phyloP scores from a whole-genome alignment of 2,113 vertebrate species.

The Dasyurus viverrinus region DNA sequence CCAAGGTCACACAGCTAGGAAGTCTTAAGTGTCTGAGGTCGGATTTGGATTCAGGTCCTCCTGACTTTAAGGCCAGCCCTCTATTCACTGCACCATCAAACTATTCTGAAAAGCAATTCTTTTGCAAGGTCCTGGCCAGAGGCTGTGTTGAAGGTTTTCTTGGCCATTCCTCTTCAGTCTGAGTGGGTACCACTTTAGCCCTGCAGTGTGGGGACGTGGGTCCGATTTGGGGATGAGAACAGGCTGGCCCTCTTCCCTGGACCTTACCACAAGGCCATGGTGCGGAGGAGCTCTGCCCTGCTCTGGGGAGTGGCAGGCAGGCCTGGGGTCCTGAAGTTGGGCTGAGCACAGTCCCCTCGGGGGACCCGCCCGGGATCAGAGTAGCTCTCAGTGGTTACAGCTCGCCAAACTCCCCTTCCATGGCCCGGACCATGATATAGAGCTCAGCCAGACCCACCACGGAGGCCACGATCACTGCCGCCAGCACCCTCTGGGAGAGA shows the following conservation, averaged over 20 bases:
- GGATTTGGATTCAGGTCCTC: no score
- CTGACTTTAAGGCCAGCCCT: no score
- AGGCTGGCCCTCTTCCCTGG: conserved; percentile 4
- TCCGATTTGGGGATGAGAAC: not conserved
- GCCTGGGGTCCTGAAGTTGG: not conserved
- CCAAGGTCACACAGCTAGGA: no score
- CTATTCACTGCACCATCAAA: no score
- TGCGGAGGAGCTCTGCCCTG: not conserved
- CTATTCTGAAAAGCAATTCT: conserved; percentile 22
- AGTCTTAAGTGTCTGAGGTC: no score
- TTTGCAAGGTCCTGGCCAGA: not conserved
- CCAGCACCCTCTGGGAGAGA: conserved; percentile 87
- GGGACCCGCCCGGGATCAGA: not conserved
- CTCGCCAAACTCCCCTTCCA: conserved; percentile 95
- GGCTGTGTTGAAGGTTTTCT: not conserved
- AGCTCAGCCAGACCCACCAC: conserved; percentile 97
- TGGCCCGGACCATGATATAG: conserved; percentile 94
- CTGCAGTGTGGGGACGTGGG: conserved; percentile 11
- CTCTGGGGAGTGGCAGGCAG: conserved; percentile 3
- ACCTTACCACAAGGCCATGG: not conserved
- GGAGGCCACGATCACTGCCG: conserved; percentile 93
- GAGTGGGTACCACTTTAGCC: not conserved
- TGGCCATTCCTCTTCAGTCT: conserved; percentile 16
- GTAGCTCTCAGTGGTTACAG: conserved; percentile 77
- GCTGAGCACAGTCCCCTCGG: not conserved